Evolutionary conservation across 2,797 vertebrate species (phyloP).

Genomic region (Sphaeramia orbicularis): DNA sequence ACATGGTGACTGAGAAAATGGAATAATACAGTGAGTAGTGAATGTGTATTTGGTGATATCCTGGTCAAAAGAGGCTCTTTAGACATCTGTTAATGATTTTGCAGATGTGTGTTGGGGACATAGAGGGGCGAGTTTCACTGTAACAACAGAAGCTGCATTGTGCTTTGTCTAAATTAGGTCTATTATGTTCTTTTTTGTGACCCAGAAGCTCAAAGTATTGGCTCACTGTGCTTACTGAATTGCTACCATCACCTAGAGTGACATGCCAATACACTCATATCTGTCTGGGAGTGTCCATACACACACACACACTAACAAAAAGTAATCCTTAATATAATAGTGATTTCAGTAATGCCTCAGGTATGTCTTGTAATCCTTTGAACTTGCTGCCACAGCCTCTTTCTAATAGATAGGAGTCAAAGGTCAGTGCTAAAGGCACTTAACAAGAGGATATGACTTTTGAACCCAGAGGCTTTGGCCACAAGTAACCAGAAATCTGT

Average conservation of each 20-base stretch:
- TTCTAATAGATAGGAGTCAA: slow-evolving; percentile 52
- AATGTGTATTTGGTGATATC: slow-evolving; percentile 66
- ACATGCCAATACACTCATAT: slow-evolving; percentile 29
- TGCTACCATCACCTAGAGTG: slow-evolving; percentile 50
- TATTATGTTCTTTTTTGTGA: slow-evolving; percentile 74
- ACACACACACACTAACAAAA: slow-evolving; percentile 24
- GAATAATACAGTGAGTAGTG: slow-evolving; percentile 58
- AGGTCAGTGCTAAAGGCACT: slow-evolving; percentile 46
- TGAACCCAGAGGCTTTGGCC: slow-evolving; percentile 28
- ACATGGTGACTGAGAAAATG: slow-evolving; percentile 59
- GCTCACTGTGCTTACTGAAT: slow-evolving; percentile 37
- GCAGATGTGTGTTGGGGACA: slow-evolving; percentile 79
- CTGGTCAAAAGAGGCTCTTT: slow-evolving; percentile 65
- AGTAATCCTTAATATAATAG: slow-evolving; percentile 33
- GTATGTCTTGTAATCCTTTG: slow-evolving; percentile 57
- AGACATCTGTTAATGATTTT: slow-evolving; percentile 87
- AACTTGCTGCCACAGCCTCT: slow-evolving; percentile 44
- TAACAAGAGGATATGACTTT: slow-evolving; percentile 55
- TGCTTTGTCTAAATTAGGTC: slow-evolving; percentile 81
- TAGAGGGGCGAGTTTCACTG: slow-evolving; percentile 68
- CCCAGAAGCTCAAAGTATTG: slow-evolving; percentile 51
- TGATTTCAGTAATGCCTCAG: slow-evolving; percentile 46
- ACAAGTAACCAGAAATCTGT: slow-evolving; percentile 1
- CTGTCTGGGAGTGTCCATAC: not conserved
- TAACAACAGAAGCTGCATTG: slow-evolving; percentile 87